A percentile compares a stretch with the other conserved stretches of the same genome.
phyloP scores from a whole-genome alignment of 2,113 vertebrate species.

The Miniopterus natalensis region DNA sequence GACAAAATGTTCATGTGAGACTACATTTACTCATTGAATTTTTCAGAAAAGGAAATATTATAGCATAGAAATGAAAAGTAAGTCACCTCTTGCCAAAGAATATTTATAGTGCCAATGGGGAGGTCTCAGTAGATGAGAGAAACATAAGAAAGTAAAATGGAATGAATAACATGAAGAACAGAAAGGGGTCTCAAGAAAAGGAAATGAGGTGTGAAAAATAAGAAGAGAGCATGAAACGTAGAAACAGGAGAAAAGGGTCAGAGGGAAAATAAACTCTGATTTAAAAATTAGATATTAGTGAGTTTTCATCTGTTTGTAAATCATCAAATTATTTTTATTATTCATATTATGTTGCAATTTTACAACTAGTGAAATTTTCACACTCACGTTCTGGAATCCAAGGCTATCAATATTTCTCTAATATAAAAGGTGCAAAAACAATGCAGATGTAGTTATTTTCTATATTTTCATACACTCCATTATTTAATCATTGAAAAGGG shows the following conservation, averaged over 20 bases:
- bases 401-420: background rate
- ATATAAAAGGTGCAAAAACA: background rate
- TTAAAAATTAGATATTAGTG: background rate
- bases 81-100: slow-evolving; percentile 25
- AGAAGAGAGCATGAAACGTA: background rate
- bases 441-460: background rate
- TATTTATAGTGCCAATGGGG: background rate
- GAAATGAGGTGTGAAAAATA: background rate
- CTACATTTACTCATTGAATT: background rate
- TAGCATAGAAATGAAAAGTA: slow-evolving; percentile 23
- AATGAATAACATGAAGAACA: background rate
- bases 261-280: background rate
- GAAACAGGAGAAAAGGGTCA: background rate
- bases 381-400: background rate
- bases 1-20: slow-evolving; percentile 58
- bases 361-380: background rate
- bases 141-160: background rate
- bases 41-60: slow-evolving; percentile 57
- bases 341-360: background rate
- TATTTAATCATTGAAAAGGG: background rate
- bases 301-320: background rate
- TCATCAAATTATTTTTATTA: slow-evolving; percentile 20
- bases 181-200: background rate
- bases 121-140: background rate
- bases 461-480: background rate